These are phyloP conservation scores for Salpingus planirostris DNA, from an alignment of 2,888 invertebrate species.

Conservation along the genomic window DNA sequence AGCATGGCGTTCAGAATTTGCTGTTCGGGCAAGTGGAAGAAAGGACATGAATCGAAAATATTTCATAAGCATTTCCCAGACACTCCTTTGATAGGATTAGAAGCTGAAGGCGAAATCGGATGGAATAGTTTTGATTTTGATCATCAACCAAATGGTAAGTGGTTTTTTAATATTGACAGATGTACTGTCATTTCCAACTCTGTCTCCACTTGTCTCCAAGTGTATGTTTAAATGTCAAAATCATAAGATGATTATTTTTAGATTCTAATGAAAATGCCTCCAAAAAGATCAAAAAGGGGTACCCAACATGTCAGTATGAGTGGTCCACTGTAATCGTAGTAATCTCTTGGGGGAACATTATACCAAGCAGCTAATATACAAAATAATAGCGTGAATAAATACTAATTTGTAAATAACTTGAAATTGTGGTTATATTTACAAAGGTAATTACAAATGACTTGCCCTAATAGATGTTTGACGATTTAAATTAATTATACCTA, in stretches of 20 bases:
- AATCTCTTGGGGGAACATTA: conserved; percentile 26
- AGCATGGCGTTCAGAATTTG: conserved; percentile 28
- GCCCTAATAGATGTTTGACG: too few relatives aligned
- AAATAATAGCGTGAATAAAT: too few relatives aligned
- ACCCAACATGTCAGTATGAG: conserved; percentile 23
- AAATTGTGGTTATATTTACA: too few relatives aligned
- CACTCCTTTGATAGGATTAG: conserved; percentile 27
- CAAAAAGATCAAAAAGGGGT: conserved; percentile 19
- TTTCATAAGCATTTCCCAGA: conserved; percentile 27
- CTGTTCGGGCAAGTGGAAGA: conserved; percentile 26
- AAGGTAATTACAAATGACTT: too few relatives aligned
- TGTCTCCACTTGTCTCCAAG: not conserved
- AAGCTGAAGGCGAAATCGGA: conserved; percentile 33
- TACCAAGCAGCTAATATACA: too few relatives aligned
- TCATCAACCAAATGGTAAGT: conserved; percentile 8
- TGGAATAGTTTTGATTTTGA: conserved; percentile 24
- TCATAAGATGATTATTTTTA: conserved; percentile 5
- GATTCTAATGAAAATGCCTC: conserved; percentile 7
- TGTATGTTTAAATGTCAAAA: conserved; percentile 2
- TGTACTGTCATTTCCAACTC: conserved; percentile 1
- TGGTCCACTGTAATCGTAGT: conserved; percentile 30
- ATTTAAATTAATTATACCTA: too few relatives aligned
- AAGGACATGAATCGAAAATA: conserved; percentile 22
- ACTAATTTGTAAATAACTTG: too few relatives aligned
- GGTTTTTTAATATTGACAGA: not conserved